Evolutionary conservation across 2,797 vertebrate genomes (phyloP), one percentile per base, ranked within the genome.

Genomic region (Meriones psammophilus): DNA sequence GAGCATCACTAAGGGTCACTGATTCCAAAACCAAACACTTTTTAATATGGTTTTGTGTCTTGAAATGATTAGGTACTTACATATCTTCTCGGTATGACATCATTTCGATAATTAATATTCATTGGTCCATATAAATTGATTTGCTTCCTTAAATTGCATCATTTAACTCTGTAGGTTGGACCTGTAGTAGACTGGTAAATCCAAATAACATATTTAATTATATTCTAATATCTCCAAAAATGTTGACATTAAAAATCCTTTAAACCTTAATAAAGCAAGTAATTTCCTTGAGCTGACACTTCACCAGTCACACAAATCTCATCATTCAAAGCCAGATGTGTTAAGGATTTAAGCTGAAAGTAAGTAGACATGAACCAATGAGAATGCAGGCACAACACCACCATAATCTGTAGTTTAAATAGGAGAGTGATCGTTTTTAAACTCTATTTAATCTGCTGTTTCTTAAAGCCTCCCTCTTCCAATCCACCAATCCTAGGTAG

Each of bases 231-330:
- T 83, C 15, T 66, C 9, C 76, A 62, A 39, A 58, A 80, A 71
- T 62, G 39, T 81, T 96, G 79, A 54, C 71, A 83, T 93, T 92
- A 86, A 77, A 91, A 33, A 69, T 81, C 26, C 39, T 88, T 69
- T 36, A 89, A 85, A 46, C 81, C 14, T 89, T 92, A 56, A 84
- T 69, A 79, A 92, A 94, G 69, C n/a, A 96, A 85, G 71, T 22
- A 83, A 74, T 88, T 96, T 95, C 18, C 84, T 85, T 88, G 18
- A 87, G 54, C 56, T 76, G 96, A 68, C 8, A 68, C 24, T 85
- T 91, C n/a, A 33, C 46, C 54, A 80, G 0, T 69, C 20, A 77
- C 54, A 26, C 28, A 89, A 78, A 92, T 76, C 50, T 91, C 79
- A 64, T 62, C 54, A 74, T 85, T 94, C 76, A 94, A 89, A 96